Conservation (phyloP, 2,888 invertebrate species). For the Carcina quercana region DNA sequence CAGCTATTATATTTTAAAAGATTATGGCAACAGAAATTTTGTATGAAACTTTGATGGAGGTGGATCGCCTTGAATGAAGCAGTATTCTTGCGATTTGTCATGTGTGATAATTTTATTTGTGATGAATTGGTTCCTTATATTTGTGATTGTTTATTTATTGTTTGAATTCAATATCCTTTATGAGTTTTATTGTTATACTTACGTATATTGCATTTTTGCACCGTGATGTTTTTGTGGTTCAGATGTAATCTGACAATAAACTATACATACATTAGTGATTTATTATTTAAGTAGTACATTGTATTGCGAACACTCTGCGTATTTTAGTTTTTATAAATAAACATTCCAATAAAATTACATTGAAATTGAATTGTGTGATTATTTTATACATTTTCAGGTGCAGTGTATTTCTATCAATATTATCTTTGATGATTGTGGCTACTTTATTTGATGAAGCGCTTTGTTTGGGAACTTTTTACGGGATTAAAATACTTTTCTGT, state of each 20-base stretch:
- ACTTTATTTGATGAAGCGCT: too few relatives aligned
- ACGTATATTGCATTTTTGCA: not conserved
- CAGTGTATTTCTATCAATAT: too few relatives aligned
- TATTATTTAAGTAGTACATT: constrained; percentile 16
- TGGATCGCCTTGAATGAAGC: too few relatives aligned
- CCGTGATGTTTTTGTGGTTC: constrained; percentile 12
- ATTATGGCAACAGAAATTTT: too few relatives aligned
- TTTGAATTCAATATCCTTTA: constrained; percentile 11
- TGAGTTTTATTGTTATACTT: not conserved
- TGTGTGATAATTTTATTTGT: not conserved
- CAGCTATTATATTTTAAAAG: too few relatives aligned
- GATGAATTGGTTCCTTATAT: constrained; percentile 21
- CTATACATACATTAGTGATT: constrained; percentile 12
- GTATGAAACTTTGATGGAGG: too few relatives aligned
- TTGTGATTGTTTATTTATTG: constrained; percentile 23
- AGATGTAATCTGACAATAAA: constrained; percentile 47
- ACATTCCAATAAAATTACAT: constrained; percentile 14
- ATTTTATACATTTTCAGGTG: not conserved
- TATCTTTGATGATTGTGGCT: too few relatives aligned
- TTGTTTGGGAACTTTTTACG: too few relatives aligned
- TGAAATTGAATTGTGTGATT: constrained; percentile 7
- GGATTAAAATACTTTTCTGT: too few relatives aligned
- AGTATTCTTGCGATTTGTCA: not conserved
- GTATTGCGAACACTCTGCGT: constrained; percentile 1
- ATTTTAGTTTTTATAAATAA: constrained; percentile 13